Evolutionary conservation across 2,797 vertebrate genomes (phyloP).

Genomic region (Acanthurus lineatus): DNA sequence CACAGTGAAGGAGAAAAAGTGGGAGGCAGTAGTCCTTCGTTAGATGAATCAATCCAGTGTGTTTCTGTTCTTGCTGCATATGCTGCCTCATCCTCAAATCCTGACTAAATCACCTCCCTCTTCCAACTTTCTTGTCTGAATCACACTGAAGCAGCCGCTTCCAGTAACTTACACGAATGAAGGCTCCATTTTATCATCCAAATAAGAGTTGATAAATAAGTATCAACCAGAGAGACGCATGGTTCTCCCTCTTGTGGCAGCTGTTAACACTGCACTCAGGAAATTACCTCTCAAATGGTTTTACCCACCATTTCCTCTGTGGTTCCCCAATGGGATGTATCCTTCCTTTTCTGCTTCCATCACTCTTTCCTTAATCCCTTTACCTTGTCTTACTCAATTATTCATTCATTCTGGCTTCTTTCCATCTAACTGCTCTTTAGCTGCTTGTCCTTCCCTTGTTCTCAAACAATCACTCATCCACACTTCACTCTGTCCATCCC

Average conservation of each 20-base stretch:
- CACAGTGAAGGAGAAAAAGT: constrained; percentile 31
- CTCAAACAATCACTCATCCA: constrained; percentile 61
- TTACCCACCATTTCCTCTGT: neutral
- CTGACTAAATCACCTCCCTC: constrained; percentile 42
- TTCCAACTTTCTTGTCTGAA: constrained; percentile 28
- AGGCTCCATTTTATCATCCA: constrained; percentile 12
- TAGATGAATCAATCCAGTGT: constrained; percentile 63
- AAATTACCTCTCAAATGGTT: neutral
- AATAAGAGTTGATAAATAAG: neutral
- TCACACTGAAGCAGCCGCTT: constrained; percentile 37
- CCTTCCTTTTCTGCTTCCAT: constrained; percentile 8
- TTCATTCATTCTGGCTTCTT: constrained; percentile 7
- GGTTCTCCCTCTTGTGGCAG: constrained; percentile 58
- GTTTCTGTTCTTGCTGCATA: constrained; percentile 27
- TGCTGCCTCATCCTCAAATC: constrained; percentile 22
- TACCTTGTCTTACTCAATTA: constrained; percentile 41
- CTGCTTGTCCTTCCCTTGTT: constrained; percentile 46
- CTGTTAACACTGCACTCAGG: constrained; percentile 6
- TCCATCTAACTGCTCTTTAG: constrained; percentile 2
- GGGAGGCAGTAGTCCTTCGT: constrained; percentile 50
- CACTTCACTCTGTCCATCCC: constrained; percentile 43
- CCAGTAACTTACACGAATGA: constrained; percentile 22
- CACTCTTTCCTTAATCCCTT: constrained; percentile 34
- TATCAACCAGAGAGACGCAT: neutral
- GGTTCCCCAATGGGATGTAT: neutral